phyloP scores from a whole-genome alignment of 2,797 vertebrate genomes.

The Eospalax fontanierii region DNA sequence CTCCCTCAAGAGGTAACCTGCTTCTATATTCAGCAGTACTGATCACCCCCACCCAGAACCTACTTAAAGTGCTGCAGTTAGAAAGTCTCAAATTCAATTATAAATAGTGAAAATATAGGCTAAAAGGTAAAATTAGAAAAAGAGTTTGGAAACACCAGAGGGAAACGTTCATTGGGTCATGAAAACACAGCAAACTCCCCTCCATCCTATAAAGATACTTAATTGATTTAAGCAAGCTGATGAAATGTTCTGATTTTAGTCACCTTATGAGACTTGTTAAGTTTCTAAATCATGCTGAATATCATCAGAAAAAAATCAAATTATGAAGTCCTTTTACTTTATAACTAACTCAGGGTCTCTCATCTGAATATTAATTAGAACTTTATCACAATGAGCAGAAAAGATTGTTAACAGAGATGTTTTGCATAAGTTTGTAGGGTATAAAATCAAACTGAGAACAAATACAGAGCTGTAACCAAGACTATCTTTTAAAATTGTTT shows the following conservation, averaged over 20 bases:
- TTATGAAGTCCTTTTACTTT: slow-evolving; percentile 27
- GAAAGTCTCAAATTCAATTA: slow-evolving; percentile 13
- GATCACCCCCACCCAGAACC: too few species aligned
- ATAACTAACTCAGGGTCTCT: neutral
- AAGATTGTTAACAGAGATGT: neutral
- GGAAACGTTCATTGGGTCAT: neutral
- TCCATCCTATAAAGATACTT: neutral
- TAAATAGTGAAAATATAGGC: neutral
- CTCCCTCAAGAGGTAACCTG: neutral
- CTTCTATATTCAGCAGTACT: neutral
- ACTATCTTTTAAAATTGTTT: neutral
- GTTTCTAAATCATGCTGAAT: slow-evolving; percentile 8
- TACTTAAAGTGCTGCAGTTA: neutral
- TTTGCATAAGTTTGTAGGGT: neutral
- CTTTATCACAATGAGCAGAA: slow-evolving; percentile 9
- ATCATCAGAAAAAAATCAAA: slow-evolving; percentile 37
- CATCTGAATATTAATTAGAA: slow-evolving; percentile 42
- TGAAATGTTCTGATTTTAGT: slow-evolving; percentile 52
- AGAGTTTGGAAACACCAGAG: neutral
- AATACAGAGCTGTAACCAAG: neutral
- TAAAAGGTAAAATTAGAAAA: slow-evolving; percentile 12
- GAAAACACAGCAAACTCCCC: slow-evolving; percentile 8
- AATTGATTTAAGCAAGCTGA: slow-evolving; percentile 4
- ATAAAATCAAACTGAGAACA: slow-evolving; percentile 45
- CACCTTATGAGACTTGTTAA: neutral